phyloP scores from a whole-genome alignment of 2,797 vertebrate genomes.

The Anguilla obscura region DNA sequence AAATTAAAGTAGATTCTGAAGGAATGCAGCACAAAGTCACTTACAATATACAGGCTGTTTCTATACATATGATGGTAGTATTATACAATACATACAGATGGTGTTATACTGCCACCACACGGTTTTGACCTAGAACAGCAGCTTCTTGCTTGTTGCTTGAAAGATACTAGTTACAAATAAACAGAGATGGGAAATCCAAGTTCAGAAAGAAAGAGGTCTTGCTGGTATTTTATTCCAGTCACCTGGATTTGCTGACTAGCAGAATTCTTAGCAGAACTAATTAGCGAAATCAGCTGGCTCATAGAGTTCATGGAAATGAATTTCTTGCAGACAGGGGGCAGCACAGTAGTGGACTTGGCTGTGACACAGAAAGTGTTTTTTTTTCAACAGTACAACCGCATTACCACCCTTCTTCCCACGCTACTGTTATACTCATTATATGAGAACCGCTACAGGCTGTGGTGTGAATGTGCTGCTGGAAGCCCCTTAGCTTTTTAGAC shows the following conservation, averaged over 20 bases:
- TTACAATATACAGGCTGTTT: background rate
- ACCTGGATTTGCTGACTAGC: background rate
- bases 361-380: background rate
- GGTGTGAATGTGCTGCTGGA: background rate
- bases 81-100: background rate
- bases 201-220: background rate
- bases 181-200: background rate
- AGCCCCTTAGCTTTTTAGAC: background rate
- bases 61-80: background rate
- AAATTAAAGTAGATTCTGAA: too few species aligned
- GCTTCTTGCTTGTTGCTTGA: background rate
- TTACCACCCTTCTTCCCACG: background rate
- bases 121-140: background rate
- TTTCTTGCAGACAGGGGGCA: background rate
- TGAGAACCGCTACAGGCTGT: background rate
- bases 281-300: too few species aligned
- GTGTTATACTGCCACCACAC: slow-evolving; percentile 1
- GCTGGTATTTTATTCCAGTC: background rate
- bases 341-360: background rate
- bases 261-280: too few species aligned
- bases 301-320: too few species aligned
- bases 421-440: background rate
- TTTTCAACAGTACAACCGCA: background rate
- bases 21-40: background rate
- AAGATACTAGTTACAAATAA: background rate